Conservation (phyloP, 2,113 vertebrate species). For the Clarias gariepinus region DNA sequence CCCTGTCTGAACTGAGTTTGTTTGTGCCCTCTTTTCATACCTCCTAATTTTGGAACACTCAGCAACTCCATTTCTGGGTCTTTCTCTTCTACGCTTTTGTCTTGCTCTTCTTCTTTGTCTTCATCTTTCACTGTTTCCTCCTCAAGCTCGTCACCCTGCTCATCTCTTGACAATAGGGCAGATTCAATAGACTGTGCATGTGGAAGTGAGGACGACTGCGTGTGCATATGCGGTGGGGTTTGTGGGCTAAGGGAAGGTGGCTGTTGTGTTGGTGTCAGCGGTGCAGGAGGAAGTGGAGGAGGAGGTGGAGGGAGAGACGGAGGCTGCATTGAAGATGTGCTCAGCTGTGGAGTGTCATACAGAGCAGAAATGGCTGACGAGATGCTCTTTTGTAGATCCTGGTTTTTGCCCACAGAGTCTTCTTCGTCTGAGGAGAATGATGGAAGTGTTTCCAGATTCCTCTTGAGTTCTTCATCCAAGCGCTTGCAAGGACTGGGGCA, state of each 20-base stretch:
- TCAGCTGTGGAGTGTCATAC: conserved; percentile 84
- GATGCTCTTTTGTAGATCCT: conserved; percentile 94
- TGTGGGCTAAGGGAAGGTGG: conserved; percentile 64
- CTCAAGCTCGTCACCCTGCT: conserved; percentile 56
- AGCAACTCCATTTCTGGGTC: conserved; percentile 64
- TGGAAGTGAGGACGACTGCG: conserved; percentile 53
- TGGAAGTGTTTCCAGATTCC: conserved; percentile 88
- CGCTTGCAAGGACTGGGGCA: conserved; percentile 85
- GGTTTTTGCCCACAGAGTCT: conserved; percentile 91
- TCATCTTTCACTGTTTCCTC: conserved; percentile 22
- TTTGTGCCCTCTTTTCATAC: conserved; percentile 53
- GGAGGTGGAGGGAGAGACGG: conserved; percentile 58
- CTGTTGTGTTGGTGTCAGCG: conserved; percentile 58
- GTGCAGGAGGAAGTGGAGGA: conserved; percentile 57
- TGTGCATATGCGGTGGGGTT: conserved; percentile 64
- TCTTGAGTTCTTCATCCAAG: conserved; percentile 88
- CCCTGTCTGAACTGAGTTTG: not conserved
- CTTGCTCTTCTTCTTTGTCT: conserved; percentile 15
- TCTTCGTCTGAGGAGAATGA: conserved; percentile 92
- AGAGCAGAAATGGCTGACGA: conserved; percentile 90
- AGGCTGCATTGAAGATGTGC: conserved; percentile 54
- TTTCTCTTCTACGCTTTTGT: conserved; percentile 52
- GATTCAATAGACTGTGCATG: conserved; percentile 65
- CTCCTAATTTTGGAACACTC: conserved; percentile 63
- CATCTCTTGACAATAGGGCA: conserved; percentile 58